Conservation (phyloP, 2,888 invertebrate genomes). For the Tipula confusa region DNA sequence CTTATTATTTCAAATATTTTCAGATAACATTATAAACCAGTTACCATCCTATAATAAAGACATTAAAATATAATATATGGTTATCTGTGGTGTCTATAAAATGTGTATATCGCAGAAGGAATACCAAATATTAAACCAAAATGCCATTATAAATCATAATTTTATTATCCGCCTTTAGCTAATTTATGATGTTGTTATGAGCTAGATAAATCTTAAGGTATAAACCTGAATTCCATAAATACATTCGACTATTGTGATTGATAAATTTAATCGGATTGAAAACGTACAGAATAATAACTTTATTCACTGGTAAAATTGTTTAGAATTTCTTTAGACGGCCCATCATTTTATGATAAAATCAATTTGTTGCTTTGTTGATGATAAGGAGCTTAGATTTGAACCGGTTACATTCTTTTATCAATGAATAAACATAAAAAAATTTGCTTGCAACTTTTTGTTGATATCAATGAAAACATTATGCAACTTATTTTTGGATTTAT, state of each 20-base stretch:
- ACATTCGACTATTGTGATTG: background rate
- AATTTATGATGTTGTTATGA: background rate
- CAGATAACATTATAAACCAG: background rate
- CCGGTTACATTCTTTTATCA: background rate
- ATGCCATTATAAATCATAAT: background rate
- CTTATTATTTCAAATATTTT: background rate
- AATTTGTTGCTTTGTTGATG: background rate
- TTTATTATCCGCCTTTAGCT: background rate
- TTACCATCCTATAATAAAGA: background rate
- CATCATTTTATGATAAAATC: background rate
- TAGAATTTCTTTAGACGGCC: background rate
- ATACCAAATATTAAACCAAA: background rate
- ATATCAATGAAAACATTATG: background rate
- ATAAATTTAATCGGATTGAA: background rate
- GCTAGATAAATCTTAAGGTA: background rate
- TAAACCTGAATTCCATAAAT: background rate
- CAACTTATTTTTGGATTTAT: background rate
- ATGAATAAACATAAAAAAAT: background rate
- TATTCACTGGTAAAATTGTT: background rate
- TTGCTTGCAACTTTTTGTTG: background rate
- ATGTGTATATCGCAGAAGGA: background rate
- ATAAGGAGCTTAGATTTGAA: background rate
- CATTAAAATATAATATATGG: background rate
- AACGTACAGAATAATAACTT: too few species aligned
- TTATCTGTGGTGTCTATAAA: background rate